A percentile compares a stretch with the other conserved stretches of the same genome.
These are phyloP conservation scores for Sialia sialis DNA, from an alignment of 2,113 vertebrate genomes.

Conservation along the genomic window DNA sequence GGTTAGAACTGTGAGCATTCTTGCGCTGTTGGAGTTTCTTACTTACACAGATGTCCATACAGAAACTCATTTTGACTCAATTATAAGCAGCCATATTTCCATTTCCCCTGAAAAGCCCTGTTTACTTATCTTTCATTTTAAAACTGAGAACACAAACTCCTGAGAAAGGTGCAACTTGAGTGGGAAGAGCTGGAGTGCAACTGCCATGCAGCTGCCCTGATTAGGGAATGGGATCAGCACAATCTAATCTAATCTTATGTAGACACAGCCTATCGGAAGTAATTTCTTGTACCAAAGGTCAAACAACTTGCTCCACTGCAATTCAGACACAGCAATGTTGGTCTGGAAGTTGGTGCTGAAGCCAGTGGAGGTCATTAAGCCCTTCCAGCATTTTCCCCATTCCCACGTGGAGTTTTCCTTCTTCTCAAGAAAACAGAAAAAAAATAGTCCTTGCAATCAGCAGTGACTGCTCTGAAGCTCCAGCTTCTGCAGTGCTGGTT, in stretches of 20 bases:
- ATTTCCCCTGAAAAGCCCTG: not conserved
- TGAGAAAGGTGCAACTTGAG: not conserved
- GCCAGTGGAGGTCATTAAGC: not conserved
- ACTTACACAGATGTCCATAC: not conserved
- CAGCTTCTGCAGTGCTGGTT: not conserved
- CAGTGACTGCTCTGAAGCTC: not conserved
- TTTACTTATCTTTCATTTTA: not conserved
- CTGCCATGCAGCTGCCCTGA: not conserved
- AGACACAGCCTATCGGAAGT: not conserved
- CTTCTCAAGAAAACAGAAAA: not conserved
- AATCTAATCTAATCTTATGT: not conserved
- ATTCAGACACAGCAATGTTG: not conserved
- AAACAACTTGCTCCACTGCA: not conserved
- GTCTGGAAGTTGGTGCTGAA: not conserved
- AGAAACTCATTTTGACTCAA: not conserved
- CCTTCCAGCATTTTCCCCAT: not conserved
- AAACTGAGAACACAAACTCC: not conserved
- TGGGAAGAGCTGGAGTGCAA: not conserved
- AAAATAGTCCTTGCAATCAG: not conserved
- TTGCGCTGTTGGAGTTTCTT: not conserved
- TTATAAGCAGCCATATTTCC: not conserved
- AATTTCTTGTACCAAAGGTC: not conserved
- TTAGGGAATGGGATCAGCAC: not conserved
- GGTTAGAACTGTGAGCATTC: not conserved
- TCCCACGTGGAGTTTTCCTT: not conserved